Evolutionary conservation across 2,113 vertebrate species (phyloP).

Genomic region (Albula glossodonta): DNA sequence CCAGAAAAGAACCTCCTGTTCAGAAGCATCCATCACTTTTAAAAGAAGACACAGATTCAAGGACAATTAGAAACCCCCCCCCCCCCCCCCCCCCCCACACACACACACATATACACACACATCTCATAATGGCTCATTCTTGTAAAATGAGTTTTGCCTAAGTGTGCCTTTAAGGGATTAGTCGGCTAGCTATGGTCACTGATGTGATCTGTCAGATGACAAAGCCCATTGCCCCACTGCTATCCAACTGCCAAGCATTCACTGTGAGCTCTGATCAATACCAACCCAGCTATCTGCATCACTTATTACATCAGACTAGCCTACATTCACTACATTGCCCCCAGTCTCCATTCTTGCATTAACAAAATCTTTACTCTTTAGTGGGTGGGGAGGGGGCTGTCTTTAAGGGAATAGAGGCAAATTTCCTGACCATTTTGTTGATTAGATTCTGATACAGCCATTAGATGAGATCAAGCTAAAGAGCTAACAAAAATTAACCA

Average conservation of each 20-base stretch:
- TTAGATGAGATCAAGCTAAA: neutral
- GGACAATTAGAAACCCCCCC: neutral
- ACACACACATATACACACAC: neutral
- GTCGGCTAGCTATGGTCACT: slow-evolving; percentile 8
- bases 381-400: neutral
- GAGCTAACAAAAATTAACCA: neutral
- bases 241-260: neutral
- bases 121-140: neutral
- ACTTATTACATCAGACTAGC: slow-evolving; percentile 15
- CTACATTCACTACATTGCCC: neutral
- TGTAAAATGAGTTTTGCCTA: neutral
- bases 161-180: slow-evolving; percentile 5
- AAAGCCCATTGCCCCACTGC: slow-evolving; percentile 13
- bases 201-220: slow-evolving; percentile 32
- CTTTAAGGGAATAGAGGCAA: neutral
- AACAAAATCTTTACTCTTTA: neutral
- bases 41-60: neutral
- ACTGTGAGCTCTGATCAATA: slow-evolving; percentile 13
- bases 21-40: neutral
- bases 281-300: neutral
- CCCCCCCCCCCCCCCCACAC: neutral
- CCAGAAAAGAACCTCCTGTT: neutral
- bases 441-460: neutral
- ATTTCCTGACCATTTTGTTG: neutral
- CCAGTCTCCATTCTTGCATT: neutral